A percentile compares a stretch with the other conserved stretches of the same genome.
Evolutionary conservation across 2,797 vertebrate species (phyloP).

Genomic region (Diplodus sargus): DNA sequence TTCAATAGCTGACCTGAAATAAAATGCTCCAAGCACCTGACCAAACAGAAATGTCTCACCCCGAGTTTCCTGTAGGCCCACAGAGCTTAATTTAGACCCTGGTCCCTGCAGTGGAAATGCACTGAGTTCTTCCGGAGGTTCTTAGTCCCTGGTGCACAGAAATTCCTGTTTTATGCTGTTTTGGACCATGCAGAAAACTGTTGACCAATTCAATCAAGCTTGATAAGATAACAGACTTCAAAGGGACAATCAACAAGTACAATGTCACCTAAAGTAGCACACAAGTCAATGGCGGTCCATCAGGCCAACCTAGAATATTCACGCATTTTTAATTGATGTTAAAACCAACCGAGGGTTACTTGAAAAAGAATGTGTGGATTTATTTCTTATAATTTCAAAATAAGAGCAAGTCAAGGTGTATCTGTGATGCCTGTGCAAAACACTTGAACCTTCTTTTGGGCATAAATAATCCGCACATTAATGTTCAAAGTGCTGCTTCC

Average conservation of each 20-base stretch:
- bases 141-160: too few species aligned
- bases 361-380: neutral
- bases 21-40: too few species aligned
- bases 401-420: neutral
- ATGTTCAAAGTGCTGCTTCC: constrained; percentile 43
- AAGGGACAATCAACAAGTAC: neutral
- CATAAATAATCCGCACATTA: constrained; percentile 58
- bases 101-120: too few species aligned
- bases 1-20: neutral
- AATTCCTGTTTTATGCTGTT: neutral
- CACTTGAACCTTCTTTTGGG: constrained; percentile 17
- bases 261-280: neutral
- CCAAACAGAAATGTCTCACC: too few species aligned
- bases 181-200: neutral
- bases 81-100: too few species aligned
- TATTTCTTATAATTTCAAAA: constrained; percentile 27
- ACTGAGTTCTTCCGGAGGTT: too few species aligned
- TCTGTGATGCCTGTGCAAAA: constrained; percentile 1
- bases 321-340: constrained; percentile 7
- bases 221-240: constrained; percentile 5
- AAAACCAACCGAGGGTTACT: neutral
- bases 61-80: too few species aligned
- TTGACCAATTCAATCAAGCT: constrained; percentile 8
- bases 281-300: constrained; percentile 10
- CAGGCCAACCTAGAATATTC: neutral